Base-by-base conservation (phyloP, 2,797 vertebrate species). In the Mus minutoides region DNA sequence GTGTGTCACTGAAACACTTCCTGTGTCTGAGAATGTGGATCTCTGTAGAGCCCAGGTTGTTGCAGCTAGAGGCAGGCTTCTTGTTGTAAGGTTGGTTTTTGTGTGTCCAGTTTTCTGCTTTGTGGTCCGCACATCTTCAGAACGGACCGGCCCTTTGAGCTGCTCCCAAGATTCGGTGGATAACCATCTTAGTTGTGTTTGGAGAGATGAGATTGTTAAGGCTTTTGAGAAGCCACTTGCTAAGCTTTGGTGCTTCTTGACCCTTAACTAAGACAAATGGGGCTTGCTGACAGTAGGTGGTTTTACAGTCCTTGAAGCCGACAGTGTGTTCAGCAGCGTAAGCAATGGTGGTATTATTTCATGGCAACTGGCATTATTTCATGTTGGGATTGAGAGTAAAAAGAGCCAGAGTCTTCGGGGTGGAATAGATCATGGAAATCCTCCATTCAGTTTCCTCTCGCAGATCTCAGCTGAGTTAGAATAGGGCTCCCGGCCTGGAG, bases 261-360 rank as follows among this genome's bases (percentile, higher is more conserved):
- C 87, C 49, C 64, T 90, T 94, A 67, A 91, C 76, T 88, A 88
- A 95, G 92, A 88, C 90, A 95, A 96, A 77, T 89, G 73, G 76
- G 40, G n/a, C 43, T 86, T 97, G 79, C 84, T 92, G 87, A 97
- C 96, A 95, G 2, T 92, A 90, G 86, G 26, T 84, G 54, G 49
- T 93, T 95, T 95, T 97, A 82, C 26, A 89, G 78, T 76, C 46
- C 52, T 10, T 93, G 92, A 91, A 90, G 73, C 83, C 0, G 1
- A 58, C 46, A 95, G 94, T 34, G 3, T 86, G 92, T 89, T 94
- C 93, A 75, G 92, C 91, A 93, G 0, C 80, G 96, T 94, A 93
- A 95, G 97, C 96, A 96, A 40, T 84, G 91, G 67, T 92, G 95
- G 95, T n/a, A n/a, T n/a, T n/a, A n/a, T n/a, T n/a, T n/a, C 34